Conservation (phyloP, 2,113 vertebrate genomes). For the Panurus biarmicus region DNA sequence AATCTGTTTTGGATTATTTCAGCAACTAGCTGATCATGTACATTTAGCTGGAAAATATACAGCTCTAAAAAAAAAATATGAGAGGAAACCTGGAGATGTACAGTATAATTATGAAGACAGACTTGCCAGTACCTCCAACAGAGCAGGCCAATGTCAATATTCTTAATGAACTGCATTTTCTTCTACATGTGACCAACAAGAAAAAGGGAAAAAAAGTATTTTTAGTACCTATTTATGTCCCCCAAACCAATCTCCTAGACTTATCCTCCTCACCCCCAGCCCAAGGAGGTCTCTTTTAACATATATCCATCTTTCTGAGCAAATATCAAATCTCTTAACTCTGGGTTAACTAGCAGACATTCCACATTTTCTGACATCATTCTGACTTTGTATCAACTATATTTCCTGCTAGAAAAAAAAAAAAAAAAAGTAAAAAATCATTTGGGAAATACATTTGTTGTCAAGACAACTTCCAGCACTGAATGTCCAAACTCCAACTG, state of each 20-base stretch:
- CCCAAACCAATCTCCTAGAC: background rate
- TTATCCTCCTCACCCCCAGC: background rate
- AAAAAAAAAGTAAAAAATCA: background rate
- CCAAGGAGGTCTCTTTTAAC: background rate
- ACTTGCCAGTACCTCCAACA: background rate
- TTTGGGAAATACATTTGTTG: background rate
- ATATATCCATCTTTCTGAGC: background rate
- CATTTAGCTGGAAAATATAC: background rate
- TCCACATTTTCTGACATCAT: background rate
- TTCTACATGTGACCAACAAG: background rate
- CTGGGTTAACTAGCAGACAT: background rate
- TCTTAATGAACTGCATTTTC: background rate
- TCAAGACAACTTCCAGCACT: background rate
- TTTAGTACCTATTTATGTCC: background rate
- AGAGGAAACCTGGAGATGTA: constrained; percentile 15
- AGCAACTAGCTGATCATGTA: background rate
- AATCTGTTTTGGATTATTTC: background rate
- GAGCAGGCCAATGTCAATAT: background rate
- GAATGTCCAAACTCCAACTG: background rate
- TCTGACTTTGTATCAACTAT: background rate
- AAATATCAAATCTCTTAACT: background rate
- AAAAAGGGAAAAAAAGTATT: background rate
- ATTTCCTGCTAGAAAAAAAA: background rate
- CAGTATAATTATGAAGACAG: constrained; percentile 24
- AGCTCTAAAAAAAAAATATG: background rate